Conservation (phyloP, 2,888 invertebrate species). For the Drosophila nigritarsus region DNA sequence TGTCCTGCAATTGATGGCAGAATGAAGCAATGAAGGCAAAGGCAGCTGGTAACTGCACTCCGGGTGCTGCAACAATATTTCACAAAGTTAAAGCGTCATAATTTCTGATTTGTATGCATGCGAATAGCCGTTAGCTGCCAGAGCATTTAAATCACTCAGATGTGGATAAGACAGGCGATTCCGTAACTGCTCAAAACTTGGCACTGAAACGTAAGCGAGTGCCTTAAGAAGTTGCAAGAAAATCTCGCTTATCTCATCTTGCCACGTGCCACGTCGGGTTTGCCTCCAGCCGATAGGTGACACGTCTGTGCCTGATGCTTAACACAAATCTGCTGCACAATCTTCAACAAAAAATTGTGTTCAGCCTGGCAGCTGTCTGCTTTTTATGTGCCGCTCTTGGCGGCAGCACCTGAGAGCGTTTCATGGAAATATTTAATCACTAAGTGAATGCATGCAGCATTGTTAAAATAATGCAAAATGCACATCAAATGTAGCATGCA, state of each 20-base stretch:
- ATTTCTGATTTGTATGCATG: slow-evolving; percentile 62
- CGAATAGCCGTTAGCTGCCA: slow-evolving; percentile 42
- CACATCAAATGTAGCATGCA: slow-evolving; percentile 39
- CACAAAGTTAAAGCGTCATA: slow-evolving; percentile 61
- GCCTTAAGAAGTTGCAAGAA: slow-evolving; percentile 13
- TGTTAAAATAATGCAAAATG: slow-evolving; percentile 53
- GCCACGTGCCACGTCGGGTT: slow-evolving; percentile 32
- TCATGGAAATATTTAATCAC: slow-evolving; percentile 32
- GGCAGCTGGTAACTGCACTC: slow-evolving; percentile 14
- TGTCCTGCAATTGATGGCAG: slow-evolving; percentile 30
- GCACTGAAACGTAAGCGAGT: slow-evolving; percentile 1
- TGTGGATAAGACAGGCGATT: slow-evolving; percentile 11
- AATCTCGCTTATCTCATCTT: slow-evolving; percentile 33
- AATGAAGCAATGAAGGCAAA: background rate
- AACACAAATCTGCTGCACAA: slow-evolving; percentile 55
- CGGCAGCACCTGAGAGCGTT: slow-evolving; percentile 35
- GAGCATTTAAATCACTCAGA: slow-evolving; percentile 66
- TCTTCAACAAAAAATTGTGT: slow-evolving; percentile 70
- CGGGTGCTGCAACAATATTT: slow-evolving; percentile 43
- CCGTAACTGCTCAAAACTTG: slow-evolving; percentile 1
- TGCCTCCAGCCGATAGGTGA: slow-evolving; percentile 53
- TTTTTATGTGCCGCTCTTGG: slow-evolving; percentile 45
- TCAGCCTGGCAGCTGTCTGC: slow-evolving; percentile 69
- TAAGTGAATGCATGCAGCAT: background rate
- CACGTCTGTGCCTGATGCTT: slow-evolving; percentile 40